These are phyloP conservation scores for Metalampra italica DNA, from an alignment of 2,888 invertebrate species.

Conservation along the genomic window DNA sequence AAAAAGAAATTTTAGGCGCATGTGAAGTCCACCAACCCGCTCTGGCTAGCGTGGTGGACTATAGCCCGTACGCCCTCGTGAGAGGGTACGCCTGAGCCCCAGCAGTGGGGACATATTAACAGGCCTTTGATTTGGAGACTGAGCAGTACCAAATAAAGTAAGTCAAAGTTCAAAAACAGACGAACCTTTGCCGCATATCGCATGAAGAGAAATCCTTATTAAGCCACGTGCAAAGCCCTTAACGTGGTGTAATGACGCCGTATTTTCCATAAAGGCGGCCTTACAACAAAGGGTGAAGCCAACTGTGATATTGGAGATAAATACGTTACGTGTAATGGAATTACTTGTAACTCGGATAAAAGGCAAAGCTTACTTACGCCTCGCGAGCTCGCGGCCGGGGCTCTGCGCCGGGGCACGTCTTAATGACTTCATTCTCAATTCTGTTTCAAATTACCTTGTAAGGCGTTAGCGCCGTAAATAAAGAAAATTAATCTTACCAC, in stretches of 20 bases:
- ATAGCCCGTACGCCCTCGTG: too few relatives aligned
- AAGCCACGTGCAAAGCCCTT: background rate
- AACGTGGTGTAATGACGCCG: slow-evolving; percentile 3
- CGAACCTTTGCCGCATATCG: too few relatives aligned
- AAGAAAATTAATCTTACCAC: background rate
- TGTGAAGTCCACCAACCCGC: too few relatives aligned
- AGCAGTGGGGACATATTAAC: too few relatives aligned
- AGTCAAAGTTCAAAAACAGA: too few relatives aligned
- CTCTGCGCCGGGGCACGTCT: background rate
- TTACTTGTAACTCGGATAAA: slow-evolving; percentile 2
- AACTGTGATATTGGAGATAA: slow-evolving; percentile 8
- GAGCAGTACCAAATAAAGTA: too few relatives aligned
- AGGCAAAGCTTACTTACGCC: background rate
- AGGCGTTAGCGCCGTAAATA: background rate
- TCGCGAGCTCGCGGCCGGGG: background rate
- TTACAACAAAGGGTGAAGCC: slow-evolving; percentile 5
- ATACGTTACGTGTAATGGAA: slow-evolving; percentile 6
- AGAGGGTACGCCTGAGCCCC: too few relatives aligned
- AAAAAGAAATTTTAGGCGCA: too few relatives aligned
- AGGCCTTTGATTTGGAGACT: too few relatives aligned
- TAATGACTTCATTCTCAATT: slow-evolving; percentile 13
- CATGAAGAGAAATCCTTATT: background rate
- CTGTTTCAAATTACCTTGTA: slow-evolving; percentile 5
- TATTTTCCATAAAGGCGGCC: slow-evolving; percentile 3
- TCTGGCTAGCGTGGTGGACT: too few relatives aligned